phyloP scores from a whole-genome alignment of 2,888 invertebrate genomes.

The Dryobotodes eremita region DNA sequence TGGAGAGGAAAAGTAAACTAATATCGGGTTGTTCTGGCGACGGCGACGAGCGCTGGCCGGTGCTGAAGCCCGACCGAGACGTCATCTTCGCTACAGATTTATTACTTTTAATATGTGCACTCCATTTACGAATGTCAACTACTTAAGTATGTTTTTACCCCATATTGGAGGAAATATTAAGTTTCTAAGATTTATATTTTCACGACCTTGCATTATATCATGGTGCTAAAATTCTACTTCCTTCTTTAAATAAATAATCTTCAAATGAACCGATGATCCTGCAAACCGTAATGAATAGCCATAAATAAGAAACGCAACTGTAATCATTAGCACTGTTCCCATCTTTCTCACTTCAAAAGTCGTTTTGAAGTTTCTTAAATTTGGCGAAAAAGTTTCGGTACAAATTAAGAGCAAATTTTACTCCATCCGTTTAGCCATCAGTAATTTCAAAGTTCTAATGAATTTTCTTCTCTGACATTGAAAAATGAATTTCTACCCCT shows the following conservation, averaged over 20 bases:
- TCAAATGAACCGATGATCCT: slow-evolving; percentile 49
- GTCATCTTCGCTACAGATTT: slow-evolving; percentile 85
- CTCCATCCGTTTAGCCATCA: slow-evolving; percentile 90
- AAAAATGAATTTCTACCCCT: slow-evolving; percentile 89
- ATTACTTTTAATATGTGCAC: slow-evolving; percentile 88
- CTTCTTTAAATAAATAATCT: slow-evolving; percentile 3
- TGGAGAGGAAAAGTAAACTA: slow-evolving; percentile 91
- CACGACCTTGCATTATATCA: background rate
- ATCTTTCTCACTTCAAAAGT: slow-evolving; percentile 88
- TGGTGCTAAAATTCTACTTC: background rate
- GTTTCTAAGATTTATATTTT: slow-evolving; percentile 11
- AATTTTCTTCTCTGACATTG: slow-evolving; percentile 90
- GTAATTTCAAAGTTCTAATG: slow-evolving; percentile 91
- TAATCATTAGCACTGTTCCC: slow-evolving; percentile 87
- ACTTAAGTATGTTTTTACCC: slow-evolving; percentile 63
- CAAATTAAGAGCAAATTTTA: slow-evolving; percentile 91
- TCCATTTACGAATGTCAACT: slow-evolving; percentile 78
- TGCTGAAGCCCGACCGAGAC: slow-evolving; percentile 65
- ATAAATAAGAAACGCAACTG: slow-evolving; percentile 80
- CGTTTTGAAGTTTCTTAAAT: slow-evolving; percentile 87
- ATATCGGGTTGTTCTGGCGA: slow-evolving; percentile 88
- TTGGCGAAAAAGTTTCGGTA: slow-evolving; percentile 88
- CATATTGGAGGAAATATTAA: slow-evolving; percentile 20
- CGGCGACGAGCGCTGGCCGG: slow-evolving; percentile 70
- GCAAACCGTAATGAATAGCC: slow-evolving; percentile 61